Evolutionary conservation across 2,797 vertebrate genomes (phyloP), one percentile per base, ranked within the genome.

Genomic region (Sebastes kiyomatsui): DNA sequence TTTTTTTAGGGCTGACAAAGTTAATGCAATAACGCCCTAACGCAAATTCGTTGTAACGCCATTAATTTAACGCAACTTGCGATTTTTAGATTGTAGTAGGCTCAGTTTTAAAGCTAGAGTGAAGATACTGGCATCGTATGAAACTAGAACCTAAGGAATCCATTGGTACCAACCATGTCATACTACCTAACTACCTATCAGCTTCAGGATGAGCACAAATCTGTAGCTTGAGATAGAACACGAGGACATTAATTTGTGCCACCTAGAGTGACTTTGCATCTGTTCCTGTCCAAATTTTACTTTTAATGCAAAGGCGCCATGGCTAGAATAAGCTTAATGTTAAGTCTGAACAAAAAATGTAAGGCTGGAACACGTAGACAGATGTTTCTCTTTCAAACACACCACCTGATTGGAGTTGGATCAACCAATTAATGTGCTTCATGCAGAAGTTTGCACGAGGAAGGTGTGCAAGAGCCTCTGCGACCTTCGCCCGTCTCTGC

Each of bases 1-100:
- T 46, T 46, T 46, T n/a, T n/a, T 52, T 8, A 52, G 18, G 20
- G 42, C 42, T 49, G 18, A 18, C 46, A 49, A 49, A 49, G 46
- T 20, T 20, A 49, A 49, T 0, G 46, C 7, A 4, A 49, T 49
- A 49, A 49, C 0, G 46, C 46, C 0, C 0, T 49, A 20, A 20
- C 7, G 46, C 18, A 46, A 46, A 46, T 46, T 46, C 0, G 1
- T 46, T 46, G 18, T 0, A 7, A 46, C 16, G 42, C 42, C 42
- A 46, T 0, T 46, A 18, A 46, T 46, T 46, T 46, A 46, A 18
- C 1, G 3, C 42, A 38, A 38, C 35, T 13, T 35, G 42, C 16
- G 0, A 46, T 46, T 46, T 46, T 46, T 46, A 46, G 42, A 0
- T 46, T 46, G 42, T 46, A 18, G 42, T 16, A 16, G 38, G 38